Percentiles rank a stretch among this genome's conserved stretches.
Conservation (phyloP, 2,113 vertebrate genomes). For the Callopanchax toddi region DNA sequence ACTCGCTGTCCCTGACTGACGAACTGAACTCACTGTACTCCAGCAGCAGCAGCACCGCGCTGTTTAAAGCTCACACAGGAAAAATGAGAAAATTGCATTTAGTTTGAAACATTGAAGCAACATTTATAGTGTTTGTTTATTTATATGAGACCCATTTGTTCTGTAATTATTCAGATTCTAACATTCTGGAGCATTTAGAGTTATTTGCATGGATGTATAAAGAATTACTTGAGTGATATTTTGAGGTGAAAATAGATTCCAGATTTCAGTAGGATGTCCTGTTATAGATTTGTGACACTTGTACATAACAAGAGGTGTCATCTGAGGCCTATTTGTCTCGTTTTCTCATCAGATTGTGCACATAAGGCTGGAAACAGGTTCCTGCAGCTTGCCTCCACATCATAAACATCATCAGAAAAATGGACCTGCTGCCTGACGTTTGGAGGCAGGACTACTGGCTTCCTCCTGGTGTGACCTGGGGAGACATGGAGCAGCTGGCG, state of each 20-base stretch:
- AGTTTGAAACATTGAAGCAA: not conserved
- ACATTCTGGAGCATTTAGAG: not conserved
- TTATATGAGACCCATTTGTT: not conserved
- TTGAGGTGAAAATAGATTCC: not conserved
- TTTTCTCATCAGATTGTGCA: too few species aligned
- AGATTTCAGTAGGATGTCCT: too few species aligned
- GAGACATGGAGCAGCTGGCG: conserved; percentile 81
- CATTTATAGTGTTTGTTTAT: not conserved
- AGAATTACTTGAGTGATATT: not conserved
- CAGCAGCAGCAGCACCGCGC: not conserved
- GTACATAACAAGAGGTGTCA: too few species aligned
- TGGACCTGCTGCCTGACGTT: conserved; percentile 83
- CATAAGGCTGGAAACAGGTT: not conserved
- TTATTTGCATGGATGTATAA: not conserved
- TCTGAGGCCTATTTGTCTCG: too few species aligned
- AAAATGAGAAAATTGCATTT: not conserved
- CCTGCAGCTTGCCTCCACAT: not conserved
- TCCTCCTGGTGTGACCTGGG: conserved; percentile 87
- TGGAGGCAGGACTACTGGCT: conserved; percentile 90
- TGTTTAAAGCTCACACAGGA: not conserved
- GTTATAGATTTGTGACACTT: too few species aligned
- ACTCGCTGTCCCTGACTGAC: not conserved
- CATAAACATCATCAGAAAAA: conserved; percentile 56
- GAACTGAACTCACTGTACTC: conserved; percentile 1
- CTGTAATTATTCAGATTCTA: not conserved